Base-by-base conservation (phyloP, 2,797 vertebrate genomes). In the Rhinichthys osculus region DNA sequence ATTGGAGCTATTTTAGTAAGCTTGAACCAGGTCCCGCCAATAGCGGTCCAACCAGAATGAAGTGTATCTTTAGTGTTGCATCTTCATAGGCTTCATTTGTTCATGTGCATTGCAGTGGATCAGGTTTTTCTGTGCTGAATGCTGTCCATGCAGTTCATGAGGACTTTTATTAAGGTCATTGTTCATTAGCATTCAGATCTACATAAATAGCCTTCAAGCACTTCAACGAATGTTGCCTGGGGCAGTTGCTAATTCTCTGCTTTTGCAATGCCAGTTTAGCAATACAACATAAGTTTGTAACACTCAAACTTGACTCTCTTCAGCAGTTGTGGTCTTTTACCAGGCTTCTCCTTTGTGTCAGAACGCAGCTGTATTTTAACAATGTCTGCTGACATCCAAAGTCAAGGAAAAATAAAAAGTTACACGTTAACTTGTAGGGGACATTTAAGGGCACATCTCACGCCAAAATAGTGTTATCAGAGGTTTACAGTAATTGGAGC, bases 221-320 rank as follows among this genome's bases (percentile, higher is more conserved):
- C 44, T 33, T 30, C 47, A 35, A n/a, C 19, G 38, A 38, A 83
- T 35, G 17, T 64, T 52, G 50, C 74, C 16, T 57, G 62, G 44
- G 40, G 44, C 14, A 19, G 52, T 85, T 72, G 83, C 27, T 27
- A 5, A 19, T 5, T 47, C 83, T 47, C 27, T 19, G 38, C 23
- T 85, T 85, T 38, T 33, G 5, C 78, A 85, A 85, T 85, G 33
- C 21, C 23, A 8, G 17, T 81, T 85, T 73, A 30, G 84, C 84
- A 85, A 85, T 50, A 21, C 84, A 14, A 72, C 69, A 81, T 33
- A 16, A 19, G 67, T 47, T 40, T 69, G 21, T 52, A 77, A 66
- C 50, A 23, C 35, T 77, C 13, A 13, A 21, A 16, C 14, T n/a
- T 38, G 27, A n/a, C 21, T 23, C 27, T 33, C 7, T 50, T 14